Base-by-base conservation (phyloP, 2,113 vertebrate species). In the Mixornis gularis region DNA sequence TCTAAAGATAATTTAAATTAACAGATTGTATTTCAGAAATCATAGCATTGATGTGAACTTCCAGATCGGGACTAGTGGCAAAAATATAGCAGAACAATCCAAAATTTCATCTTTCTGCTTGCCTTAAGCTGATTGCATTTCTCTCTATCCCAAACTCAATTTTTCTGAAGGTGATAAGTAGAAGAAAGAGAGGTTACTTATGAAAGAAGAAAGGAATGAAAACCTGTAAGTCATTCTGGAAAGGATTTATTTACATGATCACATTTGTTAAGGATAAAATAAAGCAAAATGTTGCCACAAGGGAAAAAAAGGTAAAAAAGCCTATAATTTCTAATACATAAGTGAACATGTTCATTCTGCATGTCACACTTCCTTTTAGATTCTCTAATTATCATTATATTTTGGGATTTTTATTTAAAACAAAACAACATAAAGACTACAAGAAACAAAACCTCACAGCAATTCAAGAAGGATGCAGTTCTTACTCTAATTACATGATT, bases 1-100 rank as follows among this genome's bases (percentile, higher is more conserved):
- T 91, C 30, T 69, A 76, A 91, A 87, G 83, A 85, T 94, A 93
- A 95, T 91, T 94, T 79, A 96, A 96, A 96, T 95, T 84, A 96
- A 83, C 65, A 91, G 76, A 87, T 78, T 92, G 65, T 91, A 88
- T 96, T 96, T 96, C 63, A 78, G 92, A 74, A 78, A 60, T 64
- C 32, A 77, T 87, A 92, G 40, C 69, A 95, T 43, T n/a, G 88
- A 76, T 24, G 36, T 77, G 72, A 84, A 65, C 64, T 95, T 96
- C 63, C 94, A 96, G 80, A 88, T 92, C 83, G 83, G 63, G 52
- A 38, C 55, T 41, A 21, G 5, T 36, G 64, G 79, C 51, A 93
- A 89, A 95, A 69, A 92, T 91, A 84, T 8, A 59, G 62, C 17
- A 65, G 88, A 36, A 24, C 48, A 86, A 77, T 10, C 8, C 24